Base-by-base conservation (phyloP, 2,797 vertebrate genomes). In the Alcedo atthis region DNA sequence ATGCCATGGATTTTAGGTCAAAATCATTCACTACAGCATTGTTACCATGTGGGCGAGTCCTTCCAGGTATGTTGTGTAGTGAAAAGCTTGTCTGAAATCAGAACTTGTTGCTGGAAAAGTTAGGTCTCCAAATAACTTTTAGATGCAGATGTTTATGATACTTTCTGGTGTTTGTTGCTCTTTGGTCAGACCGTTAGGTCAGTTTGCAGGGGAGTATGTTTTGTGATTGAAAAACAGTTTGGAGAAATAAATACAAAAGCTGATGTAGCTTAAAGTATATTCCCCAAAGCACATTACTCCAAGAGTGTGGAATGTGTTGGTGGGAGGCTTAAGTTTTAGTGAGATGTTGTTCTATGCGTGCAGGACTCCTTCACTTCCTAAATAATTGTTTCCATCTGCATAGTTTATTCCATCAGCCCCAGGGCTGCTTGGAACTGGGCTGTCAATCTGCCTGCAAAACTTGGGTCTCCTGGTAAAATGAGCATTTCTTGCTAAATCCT, bases 331-430 rank as follows among this genome's bases (percentile, higher is more conserved):
- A 64, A 58, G 61, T 64, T 87, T 62, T 30, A 88, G 58, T 42
- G 83, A 93, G 86, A 95, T 85, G 81, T 90, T 93, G 88, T 81
- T 95, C 67, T 1, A 2, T 85, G 83, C 58, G 62, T 86, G 91
- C 90, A 90, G 94, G 88, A 93, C 68, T 90, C 53, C 73, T 91
- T 94, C 84, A 85, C 85, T 68, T 93, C 73, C 91, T 78, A 90
- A 93, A 89, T 95, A 93, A 96, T 95, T 85, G 64, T 90, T 96
- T 94, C 94, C 95, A 96, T 95, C 93, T 96, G 95, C 68, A 62
- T 10, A 33, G 81, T 64, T 79, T 75, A 63, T 81, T 87, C 91
- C 61, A 45, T 89, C 40, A 26, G 59, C 71, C 71, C 75, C 30
- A 9, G 63, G 63, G 89, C 91, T 81, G 67, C 74, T 62, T 20